Percentiles rank a stretch among this genome's conserved stretches.
These are phyloP conservation scores for Theristicus caerulescens DNA, from an alignment of 2,113 vertebrate species.

Conservation along the genomic window DNA sequence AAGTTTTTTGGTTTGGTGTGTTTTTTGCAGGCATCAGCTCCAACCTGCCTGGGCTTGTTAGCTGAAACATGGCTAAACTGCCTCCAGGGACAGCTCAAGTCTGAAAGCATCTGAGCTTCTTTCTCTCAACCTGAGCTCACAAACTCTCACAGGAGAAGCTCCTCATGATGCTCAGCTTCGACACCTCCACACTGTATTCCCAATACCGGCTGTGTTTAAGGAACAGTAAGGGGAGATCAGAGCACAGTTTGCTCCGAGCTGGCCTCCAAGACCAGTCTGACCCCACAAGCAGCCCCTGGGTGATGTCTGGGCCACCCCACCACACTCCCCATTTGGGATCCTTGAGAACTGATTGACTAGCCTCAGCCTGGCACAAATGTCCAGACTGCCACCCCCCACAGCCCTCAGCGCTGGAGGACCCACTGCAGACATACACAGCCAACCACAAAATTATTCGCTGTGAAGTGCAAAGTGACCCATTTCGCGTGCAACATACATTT, in stretches of 20 bases:
- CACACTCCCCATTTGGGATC: not conserved
- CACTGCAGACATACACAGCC: fast-evolving
- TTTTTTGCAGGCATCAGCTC: not conserved
- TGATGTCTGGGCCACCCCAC: not conserved
- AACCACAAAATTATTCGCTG: not conserved
- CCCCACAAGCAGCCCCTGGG: not conserved
- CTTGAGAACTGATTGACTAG: not conserved
- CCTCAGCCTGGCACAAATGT: not conserved
- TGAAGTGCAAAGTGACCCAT: not conserved
- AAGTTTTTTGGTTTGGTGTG: not conserved
- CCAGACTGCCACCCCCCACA: not conserved
- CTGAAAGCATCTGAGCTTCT: not conserved
- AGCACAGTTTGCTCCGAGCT: not conserved
- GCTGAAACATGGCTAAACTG: not conserved
- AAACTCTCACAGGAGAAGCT: not conserved
- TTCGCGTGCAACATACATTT: not conserved
- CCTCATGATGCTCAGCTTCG: not conserved
- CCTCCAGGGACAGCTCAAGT: not conserved
- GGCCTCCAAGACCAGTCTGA: not conserved
- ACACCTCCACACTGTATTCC: not conserved
- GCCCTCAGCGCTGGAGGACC: not conserved
- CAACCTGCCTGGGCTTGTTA: not conserved
- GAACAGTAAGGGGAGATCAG: not conserved
- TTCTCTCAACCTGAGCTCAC: not conserved
- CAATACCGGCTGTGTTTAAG: not conserved